Evolutionary conservation across 2,888 invertebrate species (phyloP), one percentile per base, ranked within the genome.

Genomic region (Kuschelorhynchus macadamiae): DNA sequence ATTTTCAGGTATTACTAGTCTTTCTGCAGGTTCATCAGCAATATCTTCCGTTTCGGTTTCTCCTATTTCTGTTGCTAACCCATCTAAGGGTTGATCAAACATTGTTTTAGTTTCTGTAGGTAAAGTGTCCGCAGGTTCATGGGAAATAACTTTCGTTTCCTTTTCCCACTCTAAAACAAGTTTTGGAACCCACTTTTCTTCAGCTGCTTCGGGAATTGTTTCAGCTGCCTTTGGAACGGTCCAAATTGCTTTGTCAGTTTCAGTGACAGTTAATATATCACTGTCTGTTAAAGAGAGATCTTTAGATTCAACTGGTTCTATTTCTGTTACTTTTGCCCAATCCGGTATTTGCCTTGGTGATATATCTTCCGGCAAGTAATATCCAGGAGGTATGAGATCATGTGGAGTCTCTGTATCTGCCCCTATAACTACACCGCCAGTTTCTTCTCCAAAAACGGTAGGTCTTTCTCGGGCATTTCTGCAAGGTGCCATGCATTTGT

Each of bases 401-500:
- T 56, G 39, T 5, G 59, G 50, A n/a, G 53, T 67, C 20, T 69
- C 59, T 8, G 16, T 18, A 30, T 68, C 69, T 0, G 21, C 39
- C 46, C 67, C 67, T 18, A 53, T 42, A 30, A 71, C 50, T 9
- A 71, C 44, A 12, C 71, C 71, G 18, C 67, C 71, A 20, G 70
- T 70, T 63, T 70, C 70, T 53, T 70, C 71, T 17, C 60, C 68
- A 56, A 67, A 71, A 8, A 57, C n/a, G n/a, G 53, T 55, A 16
- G 52, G 63, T 20, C 71, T 46, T 49, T 60, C 64, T 61, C 52
- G 44, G 20, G 63, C 67, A 49, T 68, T 67, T 56, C 64, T 52
- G 20, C 68, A 64, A 4, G 61, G 46, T 16, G 67, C 68, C 39
- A 53, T 53, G 25, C 70, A 70, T 30, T 62, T 67, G n/a, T 63